These are phyloP conservation scores for Antrozous pallidus DNA, from an alignment of 2,797 vertebrate species.

Conservation along the genomic window DNA sequence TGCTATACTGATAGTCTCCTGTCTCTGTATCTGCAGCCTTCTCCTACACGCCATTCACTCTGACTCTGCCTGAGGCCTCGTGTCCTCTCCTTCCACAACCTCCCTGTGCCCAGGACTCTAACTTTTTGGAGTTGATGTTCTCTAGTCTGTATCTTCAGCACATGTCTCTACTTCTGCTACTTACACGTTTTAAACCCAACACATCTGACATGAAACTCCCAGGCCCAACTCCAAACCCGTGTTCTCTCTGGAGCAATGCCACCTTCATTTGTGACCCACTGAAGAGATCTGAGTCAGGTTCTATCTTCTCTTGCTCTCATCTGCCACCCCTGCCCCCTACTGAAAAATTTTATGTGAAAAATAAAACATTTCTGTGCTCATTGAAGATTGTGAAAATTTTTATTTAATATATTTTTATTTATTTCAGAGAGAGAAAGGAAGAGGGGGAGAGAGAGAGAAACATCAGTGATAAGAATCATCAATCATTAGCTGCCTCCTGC, in stretches of 20 bases:
- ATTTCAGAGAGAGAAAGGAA: too few relatives aligned
- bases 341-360: background rate
- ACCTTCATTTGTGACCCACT: background rate
- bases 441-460: too few relatives aligned
- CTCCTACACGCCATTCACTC: background rate
- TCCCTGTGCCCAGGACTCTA: background rate
- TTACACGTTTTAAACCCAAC: background rate
- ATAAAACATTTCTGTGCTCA: background rate
- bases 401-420: too few relatives aligned
- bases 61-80: background rate
- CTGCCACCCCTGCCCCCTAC: too few relatives aligned
- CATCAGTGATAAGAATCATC: too few relatives aligned
- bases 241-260: background rate
- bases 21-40: background rate
- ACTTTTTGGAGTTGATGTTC: background rate
- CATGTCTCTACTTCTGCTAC: background rate
- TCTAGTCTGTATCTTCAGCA: background rate
- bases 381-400: background rate
- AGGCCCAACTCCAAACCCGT: background rate
- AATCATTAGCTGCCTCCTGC: too few relatives aligned
- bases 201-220: background rate
- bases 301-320: background rate
- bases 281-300: background rate
- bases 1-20: rapidly evolving
- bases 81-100: background rate